A percentile compares a stretch with the other conserved stretches of the same genome.
Evolutionary conservation across 2,797 vertebrate species (phyloP).

Genomic region (Diplodus puntazzo): DNA sequence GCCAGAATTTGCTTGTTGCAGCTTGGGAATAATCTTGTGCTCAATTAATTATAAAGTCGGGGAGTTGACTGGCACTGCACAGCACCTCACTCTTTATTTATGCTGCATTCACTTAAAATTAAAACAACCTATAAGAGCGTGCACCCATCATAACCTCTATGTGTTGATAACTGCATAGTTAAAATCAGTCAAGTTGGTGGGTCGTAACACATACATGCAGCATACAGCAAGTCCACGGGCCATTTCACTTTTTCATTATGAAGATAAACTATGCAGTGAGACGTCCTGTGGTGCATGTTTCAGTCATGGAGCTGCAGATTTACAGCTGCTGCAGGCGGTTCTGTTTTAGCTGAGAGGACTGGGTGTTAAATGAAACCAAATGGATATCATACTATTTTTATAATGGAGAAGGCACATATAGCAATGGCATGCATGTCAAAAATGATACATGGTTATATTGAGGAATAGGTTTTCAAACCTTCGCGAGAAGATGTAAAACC

Average conservation of each 20-base stretch:
- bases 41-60: constrained; percentile 13
- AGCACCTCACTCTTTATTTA: constrained; percentile 1
- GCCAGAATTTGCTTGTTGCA: constrained; percentile 24
- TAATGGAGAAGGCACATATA: neutral
- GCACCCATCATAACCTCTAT: constrained; percentile 10
- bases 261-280: neutral
- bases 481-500: neutral
- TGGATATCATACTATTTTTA: neutral
- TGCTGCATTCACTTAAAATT: neutral
- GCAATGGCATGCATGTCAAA: neutral
- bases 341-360: neutral
- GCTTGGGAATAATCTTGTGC: constrained; percentile 35
- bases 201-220: constrained; percentile 7
- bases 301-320: constrained; percentile 1
- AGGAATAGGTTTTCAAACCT: neutral
- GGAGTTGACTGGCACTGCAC: neutral
- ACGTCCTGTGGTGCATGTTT: neutral
- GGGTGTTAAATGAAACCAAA: neutral
- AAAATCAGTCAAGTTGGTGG: neutral
- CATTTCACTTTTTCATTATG: constrained; percentile 25
- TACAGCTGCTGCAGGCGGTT: neutral
- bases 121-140: neutral
- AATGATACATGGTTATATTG: neutral
- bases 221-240: constrained; percentile 3
- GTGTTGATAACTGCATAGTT: constrained; percentile 9